Percentiles rank a stretch among this genome's conserved stretches.
Conservation (phyloP, 2,113 vertebrate genomes). For the Gnathonemus longibarbis region DNA sequence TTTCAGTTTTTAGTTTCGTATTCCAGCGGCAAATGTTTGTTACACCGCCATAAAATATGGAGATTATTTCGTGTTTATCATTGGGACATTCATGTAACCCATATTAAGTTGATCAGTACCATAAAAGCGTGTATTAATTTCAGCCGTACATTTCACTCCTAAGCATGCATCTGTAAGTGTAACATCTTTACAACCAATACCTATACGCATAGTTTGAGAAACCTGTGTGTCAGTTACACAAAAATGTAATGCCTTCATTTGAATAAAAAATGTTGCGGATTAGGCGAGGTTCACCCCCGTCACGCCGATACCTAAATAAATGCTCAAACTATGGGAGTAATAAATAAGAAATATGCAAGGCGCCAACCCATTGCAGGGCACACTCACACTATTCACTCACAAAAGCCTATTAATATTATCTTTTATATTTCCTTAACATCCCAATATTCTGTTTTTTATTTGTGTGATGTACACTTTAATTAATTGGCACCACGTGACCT, state of each 20-base stretch:
- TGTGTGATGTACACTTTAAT: neutral
- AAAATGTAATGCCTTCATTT: neutral
- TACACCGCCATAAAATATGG: neutral
- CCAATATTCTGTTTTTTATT: neutral
- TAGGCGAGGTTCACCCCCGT: neutral
- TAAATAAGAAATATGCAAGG: neutral
- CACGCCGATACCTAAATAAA: neutral
- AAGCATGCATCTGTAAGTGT: neutral
- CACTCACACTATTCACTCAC: no score
- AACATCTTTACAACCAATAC: neutral
- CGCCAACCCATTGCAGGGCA: no score
- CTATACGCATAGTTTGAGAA: neutral
- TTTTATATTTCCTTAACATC: neutral
- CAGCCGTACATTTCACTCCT: neutral
- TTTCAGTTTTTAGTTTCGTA: neutral
- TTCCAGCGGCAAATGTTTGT: neutral
- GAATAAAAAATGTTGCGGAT: neutral
- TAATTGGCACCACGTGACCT: neutral
- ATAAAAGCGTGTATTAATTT: neutral
- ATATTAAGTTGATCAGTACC: neutral
- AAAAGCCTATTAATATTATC: neutral
- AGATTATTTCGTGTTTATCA: neutral
- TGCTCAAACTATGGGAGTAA: neutral
- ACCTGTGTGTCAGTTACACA: neutral
- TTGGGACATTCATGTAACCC: neutral